These are phyloP conservation scores for Chaetophractus vellerosus DNA, from an alignment of 2,797 vertebrate genomes.

Conservation along the genomic window DNA sequence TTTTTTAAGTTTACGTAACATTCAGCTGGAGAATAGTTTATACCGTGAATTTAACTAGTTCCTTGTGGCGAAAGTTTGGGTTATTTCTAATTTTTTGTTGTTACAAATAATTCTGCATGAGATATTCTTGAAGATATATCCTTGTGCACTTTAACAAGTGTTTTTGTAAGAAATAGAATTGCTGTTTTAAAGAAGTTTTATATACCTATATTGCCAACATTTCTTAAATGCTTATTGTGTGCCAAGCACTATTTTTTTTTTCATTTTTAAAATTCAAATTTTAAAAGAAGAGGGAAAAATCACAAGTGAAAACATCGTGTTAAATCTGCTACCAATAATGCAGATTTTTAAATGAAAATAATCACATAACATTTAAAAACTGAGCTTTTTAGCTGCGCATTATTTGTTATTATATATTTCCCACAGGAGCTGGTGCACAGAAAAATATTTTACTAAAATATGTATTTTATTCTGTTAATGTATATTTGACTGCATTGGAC, in stretches of 20 bases:
- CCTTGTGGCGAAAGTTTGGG: background rate
- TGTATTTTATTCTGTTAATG: background rate
- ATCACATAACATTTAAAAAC: background rate
- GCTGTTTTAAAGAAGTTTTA: background rate
- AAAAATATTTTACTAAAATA: background rate
- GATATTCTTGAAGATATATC: background rate
- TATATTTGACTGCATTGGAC: background rate
- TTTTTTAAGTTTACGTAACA: no score
- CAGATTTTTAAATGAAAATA: conserved; percentile 21
- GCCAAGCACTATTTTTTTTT: background rate
- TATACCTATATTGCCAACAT: background rate
- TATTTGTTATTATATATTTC: background rate
- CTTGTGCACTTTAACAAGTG: background rate
- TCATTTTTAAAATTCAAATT: conserved; percentile 48
- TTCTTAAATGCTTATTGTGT: background rate
- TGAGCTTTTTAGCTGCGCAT: background rate
- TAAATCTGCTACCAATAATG: conserved; percentile 38
- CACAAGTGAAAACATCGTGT: conserved; percentile 12
- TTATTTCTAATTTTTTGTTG: background rate
- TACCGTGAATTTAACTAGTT: background rate
- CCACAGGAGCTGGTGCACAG: background rate
- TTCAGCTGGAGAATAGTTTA: background rate
- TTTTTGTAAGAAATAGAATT: conserved; percentile 24
- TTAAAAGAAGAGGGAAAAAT: background rate
- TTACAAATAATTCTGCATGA: background rate